Base-by-base conservation (phyloP, 2,888 invertebrate species). In the Drosophila vallismaia region DNA sequence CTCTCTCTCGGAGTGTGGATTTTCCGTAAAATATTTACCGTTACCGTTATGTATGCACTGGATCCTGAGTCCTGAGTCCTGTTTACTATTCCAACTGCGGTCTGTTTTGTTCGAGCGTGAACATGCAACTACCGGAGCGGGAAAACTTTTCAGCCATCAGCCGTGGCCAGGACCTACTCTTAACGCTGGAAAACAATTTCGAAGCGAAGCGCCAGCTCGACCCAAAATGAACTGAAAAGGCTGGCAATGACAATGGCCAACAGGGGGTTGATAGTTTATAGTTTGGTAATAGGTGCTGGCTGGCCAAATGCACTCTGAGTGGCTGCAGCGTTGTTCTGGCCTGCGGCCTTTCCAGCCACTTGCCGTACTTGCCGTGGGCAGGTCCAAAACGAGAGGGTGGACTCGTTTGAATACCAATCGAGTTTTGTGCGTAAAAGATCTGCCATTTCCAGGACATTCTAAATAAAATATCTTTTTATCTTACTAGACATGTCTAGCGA, bases 51-150 rank as follows among this genome's bases (percentile, higher is more conserved):
- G 38, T 12, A 26, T 44, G 24, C 24, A 6, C 14, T 33, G 33
- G 33, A n/a, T n/a, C n/a, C n/a, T n/a, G 14, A 9, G 33, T 50
- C 14, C 19, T 19, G 14, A 9, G 33, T 50, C 14, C 42, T 52
- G 52, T 29, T 26, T 52, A 8, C 28, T 19, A 53, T 38, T 46
- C 44, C 63, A 42, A 26, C 36, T 53, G 63, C 63, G 53, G 63
- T 70, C 38, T 63, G 79, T 75, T 73, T 69, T 58, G 77, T 67
- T 75, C 74, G 89, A 88, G 71, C 71, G 86, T 78, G 66, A 75
- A 74, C 72, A 66, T 77, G 77, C 81, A 82, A 86, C 78, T 86
- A 80, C 75, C 75, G 75, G 62, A 67, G 64, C 55, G 63, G 62
- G 59, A 50, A 64, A 53, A 44, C 62, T 33, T 75, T 53, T 79